phyloP scores from a whole-genome alignment of 2,113 vertebrate genomes.

The Hyperopisus bebe region DNA sequence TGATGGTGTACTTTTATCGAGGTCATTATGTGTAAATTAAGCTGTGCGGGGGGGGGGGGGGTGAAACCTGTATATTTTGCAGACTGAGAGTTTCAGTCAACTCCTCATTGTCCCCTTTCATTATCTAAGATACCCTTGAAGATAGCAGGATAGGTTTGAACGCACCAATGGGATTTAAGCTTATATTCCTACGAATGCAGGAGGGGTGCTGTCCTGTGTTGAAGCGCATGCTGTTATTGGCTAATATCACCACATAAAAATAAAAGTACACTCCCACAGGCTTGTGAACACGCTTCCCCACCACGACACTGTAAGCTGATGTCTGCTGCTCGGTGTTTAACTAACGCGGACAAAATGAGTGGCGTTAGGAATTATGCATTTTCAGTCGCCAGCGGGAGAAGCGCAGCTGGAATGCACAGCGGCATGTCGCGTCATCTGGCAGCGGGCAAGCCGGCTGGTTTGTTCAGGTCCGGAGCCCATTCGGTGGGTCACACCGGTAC shows the following conservation, averaged over 20 bases:
- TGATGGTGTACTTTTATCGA: background rate
- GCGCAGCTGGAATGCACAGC: background rate
- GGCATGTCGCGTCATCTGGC: background rate
- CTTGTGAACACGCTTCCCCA: background rate
- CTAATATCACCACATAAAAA: background rate
- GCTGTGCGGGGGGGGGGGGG: too few relatives aligned
- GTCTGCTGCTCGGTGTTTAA: background rate
- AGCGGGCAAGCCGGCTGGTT: background rate
- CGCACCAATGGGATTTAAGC: background rate
- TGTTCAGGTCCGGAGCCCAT: background rate
- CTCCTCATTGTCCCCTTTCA: background rate
- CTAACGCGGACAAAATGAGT: background rate
- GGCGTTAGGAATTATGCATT: background rate
- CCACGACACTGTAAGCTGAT: background rate
- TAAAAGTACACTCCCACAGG: background rate
- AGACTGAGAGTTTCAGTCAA: background rate
- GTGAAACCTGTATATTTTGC: too few relatives aligned
- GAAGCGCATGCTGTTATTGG: background rate
- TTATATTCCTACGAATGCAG: background rate
- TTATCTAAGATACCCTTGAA: background rate
- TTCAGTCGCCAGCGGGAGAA: background rate
- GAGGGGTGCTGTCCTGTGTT: background rate
- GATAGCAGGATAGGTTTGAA: background rate
- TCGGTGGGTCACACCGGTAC: background rate
- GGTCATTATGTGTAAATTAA: background rate